Base-by-base conservation (phyloP, 1,140 invertebrate species). In the Rhynchophorus ferrugineus region DNA sequence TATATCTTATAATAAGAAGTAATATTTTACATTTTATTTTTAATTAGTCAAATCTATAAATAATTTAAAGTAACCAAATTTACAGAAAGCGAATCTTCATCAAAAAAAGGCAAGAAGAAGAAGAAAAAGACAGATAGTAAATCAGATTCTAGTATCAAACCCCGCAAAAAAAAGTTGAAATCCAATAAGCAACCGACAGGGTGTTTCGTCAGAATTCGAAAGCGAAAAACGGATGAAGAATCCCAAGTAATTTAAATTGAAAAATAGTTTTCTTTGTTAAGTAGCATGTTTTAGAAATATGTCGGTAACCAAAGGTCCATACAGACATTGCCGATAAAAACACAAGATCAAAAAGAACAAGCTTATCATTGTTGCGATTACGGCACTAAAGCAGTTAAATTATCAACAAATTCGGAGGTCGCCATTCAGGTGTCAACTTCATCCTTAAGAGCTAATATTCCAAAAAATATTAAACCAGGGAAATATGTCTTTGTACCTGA, bases 271-370 rank as follows among this genome's bases (percentile, higher is more conserved):
- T n/a, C n/a, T n/a, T n/a, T n/a, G n/a, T n/a, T n/a, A n/a, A n/a
- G n/a, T n/a, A n/a, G n/a, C n/a, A n/a, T n/a, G n/a, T n/a, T n/a
- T n/a, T n/a, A n/a, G n/a, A n/a, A n/a, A n/a, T n/a, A n/a, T n/a
- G n/a, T n/a, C n/a, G n/a, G n/a, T n/a, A n/a, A n/a, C 8, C 24
- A 14, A 14, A 17, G 16, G 20, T 46, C 44, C n/a, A 46, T 46
- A 33, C 44, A 46, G 35, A 46, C 44, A 3, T 8, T 46, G n/a
- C 44, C 44, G 14, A 21, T 46, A 46, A 13, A 20, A 34, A 35
- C 24, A 3, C 3, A 14, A 34, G 19, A 46, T 34, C 20, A 19
- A 46, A 46, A 21, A 13, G 33, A 46, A 17, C 5, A 35, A 16
- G 29, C 20, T 7, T 43, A 19, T 43, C 20, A 16, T 3, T n/a